Evolutionary conservation across 2,797 vertebrate genomes (phyloP).

Genomic region (Cyprinella venusta): DNA sequence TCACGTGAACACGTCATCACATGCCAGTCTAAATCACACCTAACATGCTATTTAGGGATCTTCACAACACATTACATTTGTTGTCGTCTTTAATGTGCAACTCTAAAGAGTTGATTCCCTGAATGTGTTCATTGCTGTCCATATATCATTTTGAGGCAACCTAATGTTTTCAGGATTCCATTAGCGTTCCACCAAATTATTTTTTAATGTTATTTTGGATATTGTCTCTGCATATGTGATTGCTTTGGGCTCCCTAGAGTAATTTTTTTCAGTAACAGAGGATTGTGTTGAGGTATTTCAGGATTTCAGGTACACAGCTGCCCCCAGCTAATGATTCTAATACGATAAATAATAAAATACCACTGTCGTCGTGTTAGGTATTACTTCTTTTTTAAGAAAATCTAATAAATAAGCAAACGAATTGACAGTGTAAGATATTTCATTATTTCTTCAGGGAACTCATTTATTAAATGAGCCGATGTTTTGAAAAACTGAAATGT

Average conservation of each 20-base stretch:
- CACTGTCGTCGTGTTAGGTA: conserved; percentile 1
- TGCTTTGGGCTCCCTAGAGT: conserved; percentile 4
- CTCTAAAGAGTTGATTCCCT: neutral
- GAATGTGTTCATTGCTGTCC: neutral
- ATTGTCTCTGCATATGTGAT: conserved; percentile 15
- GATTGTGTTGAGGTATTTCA: conserved; percentile 37
- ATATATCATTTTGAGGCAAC: conserved; percentile 11
- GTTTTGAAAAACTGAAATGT: conserved; percentile 45
- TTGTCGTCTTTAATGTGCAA: conserved; percentile 12
- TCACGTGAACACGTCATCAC: conserved; percentile 20
- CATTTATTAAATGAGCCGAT: neutral
- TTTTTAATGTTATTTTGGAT: conserved; percentile 35
- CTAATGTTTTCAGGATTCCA: conserved; percentile 38
- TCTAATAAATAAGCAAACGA: conserved; percentile 13
- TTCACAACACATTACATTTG: neutral
- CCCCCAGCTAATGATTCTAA: conserved; percentile 9
- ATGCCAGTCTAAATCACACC: conserved; percentile 2
- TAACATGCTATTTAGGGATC: conserved; percentile 1
- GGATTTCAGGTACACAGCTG: conserved; percentile 41
- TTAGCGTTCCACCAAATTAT: conserved; percentile 27
- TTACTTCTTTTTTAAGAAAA: neutral
- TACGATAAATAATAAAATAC: conserved; percentile 16
- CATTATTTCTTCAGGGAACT: conserved; percentile 3
- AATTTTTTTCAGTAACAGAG: conserved; percentile 31
- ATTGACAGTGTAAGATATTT: conserved; percentile 4